Base-by-base conservation (phyloP, 37 sponge, comb jelly and placozoan genomes). In the Aplysina aerophoba region DNA sequence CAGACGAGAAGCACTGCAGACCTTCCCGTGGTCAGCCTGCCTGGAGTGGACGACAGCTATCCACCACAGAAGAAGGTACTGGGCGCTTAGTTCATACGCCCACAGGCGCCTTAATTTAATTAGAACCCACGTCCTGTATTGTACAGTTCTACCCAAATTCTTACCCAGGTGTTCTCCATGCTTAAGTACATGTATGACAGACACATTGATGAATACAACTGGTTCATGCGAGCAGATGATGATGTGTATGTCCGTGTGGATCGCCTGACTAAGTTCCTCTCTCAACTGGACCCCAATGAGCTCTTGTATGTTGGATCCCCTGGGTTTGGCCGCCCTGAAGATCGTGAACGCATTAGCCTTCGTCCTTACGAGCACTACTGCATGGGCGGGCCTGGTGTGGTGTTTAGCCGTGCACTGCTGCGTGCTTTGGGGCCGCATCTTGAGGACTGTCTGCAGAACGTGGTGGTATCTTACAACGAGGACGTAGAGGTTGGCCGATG, bases 181-280 rank as follows among this genome's bases (percentile, higher is more conserved):
- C 73, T 95, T 11, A 79, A 88, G 39, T 88, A 93, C 85, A 93
- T 95, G 87, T 71, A 92, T 50, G 91, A 86, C 73, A 37, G 88
- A 55, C 80, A 85, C 82, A 86, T 88, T 15, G 80, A 92, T 67
- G 66, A 84, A 73, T 95, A 68, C 65, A 88, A 95, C 78, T 95
- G 96, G 96, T 95, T 93, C 61, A 85, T 95, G 89, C 36, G 87
- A 39, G 81, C 89, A 15, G 89, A 88, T 55, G 91, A 90, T 73
- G 89, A 93, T 69, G 74, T 86, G 19, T 95, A 93, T 54, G 82
- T 95, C 40, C 30, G 93, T 31, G 68, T 88, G 0, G 78, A 85
- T 6, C 62, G 62, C 19, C 59, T 93, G 37, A 24, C 85, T n/a
- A 21, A 81, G 22, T 86, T 93, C 28, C 64, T 95, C 27, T 40